Evolutionary conservation across 2,888 invertebrate species (phyloP).

Genomic region (Junonia oenone): DNA sequence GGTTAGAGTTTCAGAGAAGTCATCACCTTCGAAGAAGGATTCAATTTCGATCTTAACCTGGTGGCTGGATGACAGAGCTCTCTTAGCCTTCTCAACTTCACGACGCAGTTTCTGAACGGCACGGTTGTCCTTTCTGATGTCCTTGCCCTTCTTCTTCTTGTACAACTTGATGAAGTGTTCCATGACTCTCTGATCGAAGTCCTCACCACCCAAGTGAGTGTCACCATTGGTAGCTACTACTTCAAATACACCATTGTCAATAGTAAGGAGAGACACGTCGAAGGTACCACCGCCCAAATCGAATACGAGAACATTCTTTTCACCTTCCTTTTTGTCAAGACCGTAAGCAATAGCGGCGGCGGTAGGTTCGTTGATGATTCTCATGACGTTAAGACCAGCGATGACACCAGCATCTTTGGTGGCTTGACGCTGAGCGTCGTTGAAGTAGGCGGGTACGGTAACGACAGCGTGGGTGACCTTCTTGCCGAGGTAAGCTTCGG

Average conservation of each 20-base stretch:
- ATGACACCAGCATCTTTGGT: conserved; percentile 99
- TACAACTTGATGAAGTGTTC: conserved; percentile 99
- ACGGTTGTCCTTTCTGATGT: conserved; percentile 95
- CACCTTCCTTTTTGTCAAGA: conserved; percentile 97
- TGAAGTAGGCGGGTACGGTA: conserved; percentile 99
- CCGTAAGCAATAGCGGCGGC: conserved; percentile 98
- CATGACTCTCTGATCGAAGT: conserved; percentile 99
- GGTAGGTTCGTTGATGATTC: conserved; percentile 98
- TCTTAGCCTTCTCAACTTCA: conserved; percentile 98
- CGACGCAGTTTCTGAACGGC: conserved; percentile 97
- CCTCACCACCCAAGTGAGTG: conserved; percentile 98
- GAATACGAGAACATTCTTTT: conserved; percentile 98
- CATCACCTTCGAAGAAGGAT: conserved; percentile 98
- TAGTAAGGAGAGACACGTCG: conserved; percentile 98
- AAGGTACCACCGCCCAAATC: conserved; percentile 99
- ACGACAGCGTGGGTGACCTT: conserved; percentile 89
- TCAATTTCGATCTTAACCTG: conserved; percentile 99
- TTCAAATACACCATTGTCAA: conserved; percentile 99
- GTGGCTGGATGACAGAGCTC: conserved; percentile 95
- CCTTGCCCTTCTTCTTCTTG: conserved; percentile 99
- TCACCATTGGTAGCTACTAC: conserved; percentile 95
- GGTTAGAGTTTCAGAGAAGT: conserved; percentile 98
- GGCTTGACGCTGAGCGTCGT: conserved; percentile 99
- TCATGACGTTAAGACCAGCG: conserved; percentile 93
- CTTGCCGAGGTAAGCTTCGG: conserved; percentile 98